Evolutionary conservation across 2,888 invertebrate genomes (phyloP).

Genomic region (Troides aeacus): DNA sequence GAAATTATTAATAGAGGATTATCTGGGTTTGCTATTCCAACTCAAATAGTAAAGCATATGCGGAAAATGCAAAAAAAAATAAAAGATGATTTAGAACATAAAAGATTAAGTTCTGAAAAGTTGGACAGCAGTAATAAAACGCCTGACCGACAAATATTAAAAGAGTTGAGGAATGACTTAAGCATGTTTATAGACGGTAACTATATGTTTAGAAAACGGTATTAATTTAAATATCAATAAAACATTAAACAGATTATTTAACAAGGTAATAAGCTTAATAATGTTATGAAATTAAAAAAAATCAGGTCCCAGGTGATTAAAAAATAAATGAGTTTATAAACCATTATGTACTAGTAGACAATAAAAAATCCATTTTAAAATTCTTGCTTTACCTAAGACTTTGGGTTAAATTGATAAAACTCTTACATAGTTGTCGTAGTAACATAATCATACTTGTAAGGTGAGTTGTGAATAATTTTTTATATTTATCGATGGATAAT

Average conservation of each 20-base stretch:
- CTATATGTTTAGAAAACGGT: constrained; percentile 13
- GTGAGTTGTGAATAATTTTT: too few species aligned
- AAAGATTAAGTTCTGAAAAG: constrained; percentile 28
- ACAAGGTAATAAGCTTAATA: background rate
- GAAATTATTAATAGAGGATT: constrained; percentile 69
- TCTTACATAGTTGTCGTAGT: too few species aligned
- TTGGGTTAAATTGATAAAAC: too few species aligned
- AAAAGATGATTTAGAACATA: constrained; percentile 33
- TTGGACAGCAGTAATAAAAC: constrained; percentile 31
- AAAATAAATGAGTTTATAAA: background rate
- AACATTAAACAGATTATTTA: background rate
- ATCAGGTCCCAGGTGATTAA: background rate
- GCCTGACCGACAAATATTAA: constrained; percentile 34
- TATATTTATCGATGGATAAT: too few species aligned
- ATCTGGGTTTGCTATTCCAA: constrained; percentile 66
- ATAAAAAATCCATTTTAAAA: background rate
- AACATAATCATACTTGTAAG: too few species aligned
- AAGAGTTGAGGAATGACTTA: constrained; percentile 44
- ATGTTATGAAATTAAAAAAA: background rate
- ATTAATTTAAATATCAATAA: background rate
- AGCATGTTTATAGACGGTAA: constrained; percentile 38
- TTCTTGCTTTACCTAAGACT: too few species aligned
- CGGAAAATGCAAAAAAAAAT: constrained; percentile 37
- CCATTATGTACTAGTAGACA: background rate
- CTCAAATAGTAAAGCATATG: constrained; percentile 43